Evolutionary conservation across 2,888 invertebrate species (phyloP), one percentile per base, ranked within the genome.

Genomic region (Cryptocephalus moraei): DNA sequence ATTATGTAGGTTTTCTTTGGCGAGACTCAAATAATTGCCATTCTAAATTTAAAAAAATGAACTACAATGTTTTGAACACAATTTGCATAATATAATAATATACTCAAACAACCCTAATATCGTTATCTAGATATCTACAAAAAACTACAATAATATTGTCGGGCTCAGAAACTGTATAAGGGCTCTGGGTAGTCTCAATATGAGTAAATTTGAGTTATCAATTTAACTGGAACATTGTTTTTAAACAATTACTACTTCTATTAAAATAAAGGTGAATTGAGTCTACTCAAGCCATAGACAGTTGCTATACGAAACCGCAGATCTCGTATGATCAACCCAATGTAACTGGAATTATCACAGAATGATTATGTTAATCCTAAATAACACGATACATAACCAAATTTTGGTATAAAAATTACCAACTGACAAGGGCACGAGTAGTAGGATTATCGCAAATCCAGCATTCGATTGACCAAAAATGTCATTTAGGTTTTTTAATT

Each of bases 271-370:
- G 2, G 3, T 22, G 22, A 22, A 22, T 6, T 22, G 22, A 22
- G 22, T 22, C 22, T 22, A 22, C 22, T 22, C 22, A 22, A 22
- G 12, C 36, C 36, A n/a, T 36, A 36, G n/a, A 12, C 36, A 36
- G 36, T 36, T 36, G 36, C n/a, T 36, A 44, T 51, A 43, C 39
- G 45, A 47, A 47, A 46, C 41, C 47, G 50, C 39, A 44, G 46
- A 50, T 52, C 49, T 49, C 49, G 44, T 48, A 54, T 57, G 57
- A 60, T 62, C 56, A 79, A 80, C 78, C 79, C 79, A 80, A 80
- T 76, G 76, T 75, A 72, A 78, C 77, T 73, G 77, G 75, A 74
- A 68, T 77, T 80, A 80, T 80, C 80, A 80, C 80, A 80, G 80
- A 78, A 79, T 75, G 67, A 70, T 70, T 71, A 69, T 70, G 68